Percentiles rank a stretch among this genome's conserved stretches.
Conservation (phyloP, 2,888 invertebrate species). For the Pristionchus japonicus region DNA sequence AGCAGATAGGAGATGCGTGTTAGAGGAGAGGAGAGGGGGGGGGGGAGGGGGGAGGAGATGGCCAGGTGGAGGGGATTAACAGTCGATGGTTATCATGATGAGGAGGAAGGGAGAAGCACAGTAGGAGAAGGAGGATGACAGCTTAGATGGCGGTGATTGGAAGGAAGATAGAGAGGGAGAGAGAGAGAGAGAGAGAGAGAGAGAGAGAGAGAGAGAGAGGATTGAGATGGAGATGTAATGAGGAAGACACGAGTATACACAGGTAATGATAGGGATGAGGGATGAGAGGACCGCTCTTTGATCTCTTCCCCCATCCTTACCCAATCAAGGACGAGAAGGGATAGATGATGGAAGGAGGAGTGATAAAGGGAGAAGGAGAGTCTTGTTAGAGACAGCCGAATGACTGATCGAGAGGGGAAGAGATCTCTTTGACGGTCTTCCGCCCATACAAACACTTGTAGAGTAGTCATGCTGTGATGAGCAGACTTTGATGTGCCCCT, state of each 20-base stretch:
- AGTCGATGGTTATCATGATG: slow-evolving; percentile 20
- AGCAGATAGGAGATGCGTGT: slow-evolving; percentile 35
- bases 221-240: slow-evolving; percentile 12
- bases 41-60: too few species aligned
- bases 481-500: slow-evolving; percentile 1
- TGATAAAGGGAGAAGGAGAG: not conserved
- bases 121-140: not conserved
- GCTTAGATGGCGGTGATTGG: slow-evolving; percentile 19
- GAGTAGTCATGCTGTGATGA: slow-evolving; percentile 21
- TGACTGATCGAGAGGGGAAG: slow-evolving; percentile 48
- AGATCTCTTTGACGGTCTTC: slow-evolving; percentile 75
- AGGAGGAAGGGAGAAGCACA: slow-evolving; percentile 28
- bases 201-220: not conserved
- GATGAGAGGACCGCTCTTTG: slow-evolving; percentile 30
- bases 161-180: too few species aligned
- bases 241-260: slow-evolving; percentile 6
- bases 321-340: slow-evolving; percentile 11
- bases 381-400: slow-evolving; percentile 15
- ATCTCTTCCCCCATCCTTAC: not conserved
- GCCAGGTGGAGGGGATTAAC: slow-evolving; percentile 34
- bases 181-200: too few species aligned
- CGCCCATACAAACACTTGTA: slow-evolving; percentile 39
- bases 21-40: too few species aligned
- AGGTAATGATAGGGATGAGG: slow-evolving; percentile 32
- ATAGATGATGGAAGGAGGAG: not conserved